These are phyloP conservation scores for Liopterus haemorrhoidalis DNA, from an alignment of 2,888 invertebrate species.

Conservation along the genomic window DNA sequence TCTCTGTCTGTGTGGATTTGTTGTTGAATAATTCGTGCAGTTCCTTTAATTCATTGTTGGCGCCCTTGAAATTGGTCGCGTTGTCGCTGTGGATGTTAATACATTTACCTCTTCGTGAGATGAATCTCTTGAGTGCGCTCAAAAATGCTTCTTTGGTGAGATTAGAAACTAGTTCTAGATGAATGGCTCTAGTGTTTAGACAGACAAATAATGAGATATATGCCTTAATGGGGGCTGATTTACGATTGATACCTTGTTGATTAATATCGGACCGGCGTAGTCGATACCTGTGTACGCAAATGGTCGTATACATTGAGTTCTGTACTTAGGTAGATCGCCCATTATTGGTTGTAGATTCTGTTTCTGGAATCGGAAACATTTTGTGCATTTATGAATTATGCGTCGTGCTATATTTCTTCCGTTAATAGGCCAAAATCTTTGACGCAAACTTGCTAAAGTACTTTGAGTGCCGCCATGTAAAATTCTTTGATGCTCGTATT, in stretches of 20 bases:
- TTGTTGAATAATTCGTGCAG: slow-evolving; percentile 5
- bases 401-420: slow-evolving; percentile 13
- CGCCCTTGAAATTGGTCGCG: slow-evolving; percentile 8
- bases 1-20: slow-evolving; percentile 3
- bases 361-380: background rate
- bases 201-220: slow-evolving; percentile 8
- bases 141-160: slow-evolving; percentile 5
- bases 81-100: slow-evolving; percentile 7
- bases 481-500: slow-evolving; percentile 20
- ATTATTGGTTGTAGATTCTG: slow-evolving; percentile 21
- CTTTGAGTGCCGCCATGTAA: slow-evolving; percentile 24
- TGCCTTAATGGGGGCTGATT: slow-evolving; percentile 1
- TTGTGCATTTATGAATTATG: slow-evolving; percentile 19
- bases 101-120: slow-evolving; percentile 7
- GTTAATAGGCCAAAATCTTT: slow-evolving; percentile 16
- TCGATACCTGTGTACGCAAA: slow-evolving; percentile 26
- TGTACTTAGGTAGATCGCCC: slow-evolving; percentile 24
- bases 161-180: slow-evolving; percentile 5
- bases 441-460: slow-evolving; percentile 11
- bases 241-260: slow-evolving; percentile 6
- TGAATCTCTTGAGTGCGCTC: slow-evolving; percentile 3
- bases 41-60: slow-evolving; percentile 7
- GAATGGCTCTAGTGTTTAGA: slow-evolving; percentile 4
- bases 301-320: slow-evolving; percentile 9
- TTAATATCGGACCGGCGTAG: slow-evolving; percentile 20